These are phyloP conservation scores for Pyrrhura leucotis DNA, from an alignment of 2,797 vertebrate genomes.

Conservation along the genomic window DNA sequence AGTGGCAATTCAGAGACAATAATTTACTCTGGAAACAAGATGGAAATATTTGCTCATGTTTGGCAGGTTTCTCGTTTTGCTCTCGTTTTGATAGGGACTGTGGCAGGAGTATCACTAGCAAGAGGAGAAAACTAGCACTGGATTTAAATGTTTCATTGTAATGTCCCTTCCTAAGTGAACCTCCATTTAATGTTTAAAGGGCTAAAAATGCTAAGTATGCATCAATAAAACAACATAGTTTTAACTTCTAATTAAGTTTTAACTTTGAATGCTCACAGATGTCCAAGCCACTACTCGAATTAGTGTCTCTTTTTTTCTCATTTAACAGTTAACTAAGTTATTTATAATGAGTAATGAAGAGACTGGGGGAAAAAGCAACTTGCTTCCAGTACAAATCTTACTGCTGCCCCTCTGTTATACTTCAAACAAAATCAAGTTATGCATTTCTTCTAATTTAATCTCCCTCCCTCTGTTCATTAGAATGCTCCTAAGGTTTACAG, in stretches of 20 bases:
- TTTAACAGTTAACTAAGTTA: conserved; percentile 61
- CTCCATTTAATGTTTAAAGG: conserved; percentile 67
- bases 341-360: conserved; percentile 32
- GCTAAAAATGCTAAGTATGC: conserved; percentile 47
- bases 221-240: conserved; percentile 67
- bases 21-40: conserved; percentile 11
- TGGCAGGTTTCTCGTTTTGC: conserved; percentile 19
- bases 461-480: neutral
- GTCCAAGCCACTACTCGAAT: conserved; percentile 53
- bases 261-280: conserved; percentile 43
- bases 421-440: neutral
- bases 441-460: neutral
- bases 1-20: conserved; percentile 15
- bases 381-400: neutral
- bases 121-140: conserved; percentile 14
- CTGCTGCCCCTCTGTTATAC: neutral
- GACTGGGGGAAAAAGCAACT: neutral
- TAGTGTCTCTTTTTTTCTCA: conserved; percentile 49
- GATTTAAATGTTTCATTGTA: conserved; percentile 69
- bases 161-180: conserved; percentile 45
- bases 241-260: conserved; percentile 71
- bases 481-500: neutral
- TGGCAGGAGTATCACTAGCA: conserved; percentile 23
- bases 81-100: neutral
- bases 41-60: conserved; percentile 20